Conservation (phyloP, 2,888 invertebrate genomes). For the Tipula lateralis region DNA sequence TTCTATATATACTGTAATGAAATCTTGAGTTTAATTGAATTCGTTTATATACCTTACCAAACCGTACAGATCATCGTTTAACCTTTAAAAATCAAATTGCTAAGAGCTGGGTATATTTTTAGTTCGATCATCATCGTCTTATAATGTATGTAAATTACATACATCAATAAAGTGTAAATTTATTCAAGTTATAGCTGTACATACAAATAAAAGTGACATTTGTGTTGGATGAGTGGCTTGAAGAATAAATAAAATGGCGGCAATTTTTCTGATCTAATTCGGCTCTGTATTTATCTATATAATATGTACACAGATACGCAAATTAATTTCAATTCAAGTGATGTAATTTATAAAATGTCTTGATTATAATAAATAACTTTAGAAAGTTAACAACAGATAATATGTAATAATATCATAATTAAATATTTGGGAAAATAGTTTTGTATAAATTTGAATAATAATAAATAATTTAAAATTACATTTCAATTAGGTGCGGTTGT, state of each 20-base stretch:
- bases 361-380: neutral
- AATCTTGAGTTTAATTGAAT: neutral
- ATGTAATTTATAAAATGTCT: neutral
- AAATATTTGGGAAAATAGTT: neutral
- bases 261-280: neutral
- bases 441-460: neutral
- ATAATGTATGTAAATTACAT: neutral
- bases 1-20: too few relatives aligned
- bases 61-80: neutral
- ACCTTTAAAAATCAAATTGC: neutral
- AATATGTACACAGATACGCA: neutral
- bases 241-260: neutral
- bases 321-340: neutral
- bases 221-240: neutral
- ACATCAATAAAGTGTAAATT: neutral
- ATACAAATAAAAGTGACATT: neutral
- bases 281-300: neutral
- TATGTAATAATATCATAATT: neutral
- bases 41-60: neutral
- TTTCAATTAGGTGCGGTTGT: neutral
- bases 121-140: neutral
- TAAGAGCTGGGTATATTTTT: neutral
- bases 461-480: neutral
- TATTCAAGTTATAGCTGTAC: neutral
- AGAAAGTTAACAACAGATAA: neutral